Evolutionary conservation across 2,888 invertebrate genomes (phyloP).

Genomic region (Bellardia bayeri): DNA sequence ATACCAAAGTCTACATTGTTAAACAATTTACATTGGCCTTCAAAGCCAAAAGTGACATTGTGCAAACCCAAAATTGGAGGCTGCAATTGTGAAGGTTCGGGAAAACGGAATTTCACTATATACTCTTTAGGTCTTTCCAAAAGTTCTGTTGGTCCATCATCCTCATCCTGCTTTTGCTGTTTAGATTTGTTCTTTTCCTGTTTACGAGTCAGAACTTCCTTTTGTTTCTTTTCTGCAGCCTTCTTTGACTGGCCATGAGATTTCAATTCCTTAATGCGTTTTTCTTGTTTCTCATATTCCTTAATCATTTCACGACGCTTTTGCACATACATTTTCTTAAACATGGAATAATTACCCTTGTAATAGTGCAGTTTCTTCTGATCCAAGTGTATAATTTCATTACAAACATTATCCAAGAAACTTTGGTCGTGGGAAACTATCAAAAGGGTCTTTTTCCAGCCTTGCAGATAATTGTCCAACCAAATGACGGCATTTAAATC

Average conservation of each 20-base stretch:
- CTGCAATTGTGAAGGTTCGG: conserved; percentile 97
- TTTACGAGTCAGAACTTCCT: conserved; percentile 94
- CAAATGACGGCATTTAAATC: conserved; percentile 99
- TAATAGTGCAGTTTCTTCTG: conserved; percentile 97
- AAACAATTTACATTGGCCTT: conserved; percentile 90
- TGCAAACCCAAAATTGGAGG: conserved; percentile 98
- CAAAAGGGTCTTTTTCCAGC: conserved; percentile 99
- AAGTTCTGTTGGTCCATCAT: conserved; percentile 91
- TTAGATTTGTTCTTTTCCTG: conserved; percentile 96
- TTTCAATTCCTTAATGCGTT: conserved; percentile 96
- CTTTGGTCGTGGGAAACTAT: conserved; percentile 99
- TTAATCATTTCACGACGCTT: conserved; percentile 97
- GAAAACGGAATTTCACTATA: conserved; percentile 98
- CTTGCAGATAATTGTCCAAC: conserved; percentile 99
- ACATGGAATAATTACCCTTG: conserved; percentile 98
- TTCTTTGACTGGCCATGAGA: conserved; percentile 98
- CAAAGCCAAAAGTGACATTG: conserved; percentile 93
- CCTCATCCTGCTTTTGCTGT: conserved; percentile 91
- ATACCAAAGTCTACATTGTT: conserved; percentile 97
- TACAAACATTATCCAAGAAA: conserved; percentile 99
- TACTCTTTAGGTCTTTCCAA: conserved; percentile 97
- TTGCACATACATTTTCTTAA: conserved; percentile 99
- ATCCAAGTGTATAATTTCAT: conserved; percentile 99
- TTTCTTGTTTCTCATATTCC: conserved; percentile 99
- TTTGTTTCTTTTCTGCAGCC: conserved; percentile 97